These are phyloP conservation scores for Pristionchus fissidentatus DNA, from an alignment of 2,888 invertebrate genomes.

Conservation along the genomic window DNA sequence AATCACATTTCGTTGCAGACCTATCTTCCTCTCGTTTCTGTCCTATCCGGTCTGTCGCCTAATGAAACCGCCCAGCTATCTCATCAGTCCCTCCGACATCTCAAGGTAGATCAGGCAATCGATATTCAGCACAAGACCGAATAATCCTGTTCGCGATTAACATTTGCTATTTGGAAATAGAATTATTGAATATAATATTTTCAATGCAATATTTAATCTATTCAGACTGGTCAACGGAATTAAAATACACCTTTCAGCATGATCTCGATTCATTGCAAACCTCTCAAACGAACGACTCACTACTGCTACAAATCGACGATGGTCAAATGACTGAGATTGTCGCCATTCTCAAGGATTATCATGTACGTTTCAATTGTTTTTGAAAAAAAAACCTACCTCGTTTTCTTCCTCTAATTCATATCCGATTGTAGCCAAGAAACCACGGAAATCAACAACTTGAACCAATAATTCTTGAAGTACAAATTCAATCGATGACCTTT, in stretches of 20 bases:
- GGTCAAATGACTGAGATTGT: conserved; percentile 12
- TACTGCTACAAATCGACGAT: conserved; percentile 9
- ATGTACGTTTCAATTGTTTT: conserved; percentile 6
- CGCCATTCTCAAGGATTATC: conserved; percentile 8
- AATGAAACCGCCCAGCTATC: conserved; percentile 51
- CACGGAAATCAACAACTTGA: background rate
- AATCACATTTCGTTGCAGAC: conserved; percentile 55
- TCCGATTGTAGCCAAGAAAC: background rate
- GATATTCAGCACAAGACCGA: too few relatives aligned
- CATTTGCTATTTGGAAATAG: background rate
- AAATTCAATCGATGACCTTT: background rate
- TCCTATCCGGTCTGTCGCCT: conserved; percentile 54
- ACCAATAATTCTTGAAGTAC: background rate
- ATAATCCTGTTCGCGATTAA: background rate
- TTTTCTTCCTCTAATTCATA: background rate
- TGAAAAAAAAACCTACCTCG: background rate
- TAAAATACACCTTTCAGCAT: background rate
- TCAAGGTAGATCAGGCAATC: background rate
- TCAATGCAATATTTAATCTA: background rate
- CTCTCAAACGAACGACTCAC: conserved; percentile 8
- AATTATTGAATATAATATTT: background rate
- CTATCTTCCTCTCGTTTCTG: conserved; percentile 58
- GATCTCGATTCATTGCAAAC: background rate
- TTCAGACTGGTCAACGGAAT: background rate
- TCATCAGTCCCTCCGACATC: background rate